phyloP scores from a whole-genome alignment of 2,797 vertebrate species.

The Kryptopterus vitreolus region DNA sequence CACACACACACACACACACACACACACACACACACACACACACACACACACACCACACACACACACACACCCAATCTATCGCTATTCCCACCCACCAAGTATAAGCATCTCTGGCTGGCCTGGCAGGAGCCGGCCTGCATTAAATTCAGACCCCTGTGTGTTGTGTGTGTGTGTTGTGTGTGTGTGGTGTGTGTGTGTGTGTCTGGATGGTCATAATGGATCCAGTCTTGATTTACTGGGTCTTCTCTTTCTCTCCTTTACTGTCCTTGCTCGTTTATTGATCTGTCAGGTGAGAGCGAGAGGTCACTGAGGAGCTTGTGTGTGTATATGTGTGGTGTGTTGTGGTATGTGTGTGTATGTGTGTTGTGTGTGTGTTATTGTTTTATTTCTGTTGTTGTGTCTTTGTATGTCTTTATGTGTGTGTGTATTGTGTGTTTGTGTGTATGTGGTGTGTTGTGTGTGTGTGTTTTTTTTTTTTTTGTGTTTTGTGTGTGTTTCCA shows the following conservation, averaged over 20 bases:
- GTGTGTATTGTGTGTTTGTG: too few species aligned
- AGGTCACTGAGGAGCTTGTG: background rate
- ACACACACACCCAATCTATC: too few species aligned
- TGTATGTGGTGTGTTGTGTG: too few species aligned
- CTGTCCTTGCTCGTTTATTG: conserved; percentile 52
- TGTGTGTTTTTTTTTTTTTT: too few species aligned
- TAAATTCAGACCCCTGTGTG: background rate
- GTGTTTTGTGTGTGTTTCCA: too few species aligned
- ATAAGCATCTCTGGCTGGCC: conserved; percentile 20
- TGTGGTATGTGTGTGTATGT: too few species aligned
- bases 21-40: background rate
- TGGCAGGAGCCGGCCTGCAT: background rate
- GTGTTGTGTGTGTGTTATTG: too few species aligned
- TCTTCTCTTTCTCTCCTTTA: conserved; percentile 29
- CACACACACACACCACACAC: background rate
- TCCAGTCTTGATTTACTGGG: conserved; percentile 50
- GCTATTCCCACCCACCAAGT: background rate
- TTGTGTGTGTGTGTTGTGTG: background rate
- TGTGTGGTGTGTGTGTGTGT: conserved; percentile 12
- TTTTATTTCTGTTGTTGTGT: too few species aligned
- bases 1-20: conserved; percentile 8
- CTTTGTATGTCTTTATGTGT: too few species aligned
- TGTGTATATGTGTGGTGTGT: too few species aligned
- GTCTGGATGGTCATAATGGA: conserved; percentile 43
- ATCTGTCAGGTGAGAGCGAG: conserved; percentile 40